Evolutionary conservation across 2,797 vertebrate genomes (phyloP), one percentile per base, ranked within the genome.

Genomic region (Eupleurogrammus muticus): DNA sequence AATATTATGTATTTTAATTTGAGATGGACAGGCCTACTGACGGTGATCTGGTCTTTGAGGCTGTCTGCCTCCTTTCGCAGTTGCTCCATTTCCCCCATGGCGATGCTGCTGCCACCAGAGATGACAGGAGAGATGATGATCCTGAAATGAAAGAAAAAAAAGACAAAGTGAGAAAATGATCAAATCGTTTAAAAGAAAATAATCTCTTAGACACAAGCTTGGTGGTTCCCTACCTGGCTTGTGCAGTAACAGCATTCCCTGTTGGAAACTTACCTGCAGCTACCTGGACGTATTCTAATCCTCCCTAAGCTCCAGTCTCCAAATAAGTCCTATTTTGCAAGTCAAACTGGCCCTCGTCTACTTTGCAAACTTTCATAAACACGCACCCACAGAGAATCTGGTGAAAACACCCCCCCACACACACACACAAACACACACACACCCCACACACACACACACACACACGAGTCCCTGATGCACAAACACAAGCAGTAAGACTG

Each of bases 81-180:
- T 89, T 99, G 90, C 65, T 98, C 98, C 89, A 99, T 96, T 93
- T 99, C 98, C 87, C 96, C 97, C 98, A 99, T 99, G 87, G 85
- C 83, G 79, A 82, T 86, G 83, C 81, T 76, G 66, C 84, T 48
- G 79, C 90, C 87, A 90, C 87, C 77, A 77, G 70, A 85, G 81
- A 88, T 71, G 61, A 81, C 77, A 81, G 86, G 79, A 71, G 70
- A 81, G 63, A 66, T 42, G 65, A 75, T 56, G 76, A 82, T 81
- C 79, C 89, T 92, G 75, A 70, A 68, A 85, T 19, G 1, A 71
- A 71, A 50, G 74, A 62, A 35, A 40, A 57, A 56, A 34, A 21
- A 21, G 46, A 11, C 13, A n/a, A n/a, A n/a, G 4, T 0, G 3
- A 34, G 14, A 54, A 65, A 44, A 65, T 65, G 6, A 52, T 3